These are phyloP conservation scores for Oscheius myriophilus DNA, from an alignment of 2,888 invertebrate species.

Conservation along the genomic window DNA sequence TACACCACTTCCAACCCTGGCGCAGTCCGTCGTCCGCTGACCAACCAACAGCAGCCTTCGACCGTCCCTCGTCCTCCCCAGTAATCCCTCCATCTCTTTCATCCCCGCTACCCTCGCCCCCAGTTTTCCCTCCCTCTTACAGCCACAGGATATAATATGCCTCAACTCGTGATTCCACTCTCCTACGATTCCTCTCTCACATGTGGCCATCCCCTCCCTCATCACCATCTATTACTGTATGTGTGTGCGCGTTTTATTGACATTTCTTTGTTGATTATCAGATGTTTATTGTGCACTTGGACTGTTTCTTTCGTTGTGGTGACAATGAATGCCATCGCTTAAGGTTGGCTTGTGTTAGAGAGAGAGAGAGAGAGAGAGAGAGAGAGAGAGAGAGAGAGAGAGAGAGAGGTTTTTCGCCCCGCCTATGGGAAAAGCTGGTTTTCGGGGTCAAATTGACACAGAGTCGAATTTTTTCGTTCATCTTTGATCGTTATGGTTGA, in stretches of 20 bases:
- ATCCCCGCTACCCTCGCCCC: too few species aligned
- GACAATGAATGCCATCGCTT: too few species aligned
- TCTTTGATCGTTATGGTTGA: too few species aligned
- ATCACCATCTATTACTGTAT: background rate
- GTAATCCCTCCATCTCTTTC: background rate
- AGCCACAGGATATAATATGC: background rate
- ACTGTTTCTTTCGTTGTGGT: background rate
- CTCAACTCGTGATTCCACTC: background rate
- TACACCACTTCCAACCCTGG: background rate
- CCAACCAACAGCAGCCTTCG: background rate
- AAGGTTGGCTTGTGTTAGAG: too few species aligned
- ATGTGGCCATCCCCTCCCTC: background rate
- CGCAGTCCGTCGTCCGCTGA: background rate
- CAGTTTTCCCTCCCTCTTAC: background rate
- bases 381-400: too few species aligned
- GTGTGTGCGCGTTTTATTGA: background rate
- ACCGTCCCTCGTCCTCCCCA: background rate
- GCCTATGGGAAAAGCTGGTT: too few species aligned
- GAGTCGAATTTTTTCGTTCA: too few species aligned
- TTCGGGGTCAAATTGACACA: too few species aligned
- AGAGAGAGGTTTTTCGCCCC: too few species aligned
- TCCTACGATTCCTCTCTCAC: background rate
- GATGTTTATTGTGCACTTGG: background rate
- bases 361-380: too few species aligned
- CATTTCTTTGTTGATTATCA: background rate